Evolutionary conservation across 2,113 vertebrate species (phyloP).

Genomic region (Grallaria varia): DNA sequence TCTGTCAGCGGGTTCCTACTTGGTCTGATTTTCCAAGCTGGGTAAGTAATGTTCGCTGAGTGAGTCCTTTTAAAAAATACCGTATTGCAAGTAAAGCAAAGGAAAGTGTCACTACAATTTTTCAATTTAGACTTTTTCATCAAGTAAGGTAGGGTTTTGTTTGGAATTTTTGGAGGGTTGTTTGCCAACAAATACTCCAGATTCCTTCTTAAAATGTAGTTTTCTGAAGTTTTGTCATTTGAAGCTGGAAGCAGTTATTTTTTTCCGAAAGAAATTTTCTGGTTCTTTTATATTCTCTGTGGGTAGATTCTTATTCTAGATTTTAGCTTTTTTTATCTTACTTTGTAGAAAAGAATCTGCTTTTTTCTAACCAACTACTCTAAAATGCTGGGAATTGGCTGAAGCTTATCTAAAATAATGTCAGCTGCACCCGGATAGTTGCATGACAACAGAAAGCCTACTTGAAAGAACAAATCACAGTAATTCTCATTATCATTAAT

Average conservation of each 20-base stretch:
- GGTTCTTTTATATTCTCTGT: background rate
- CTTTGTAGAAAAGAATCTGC: background rate
- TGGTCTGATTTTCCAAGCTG: conserved; percentile 97
- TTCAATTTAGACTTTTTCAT: background rate
- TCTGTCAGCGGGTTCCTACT: conserved; percentile 94
- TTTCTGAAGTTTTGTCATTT: background rate
- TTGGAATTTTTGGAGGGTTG: rapidly evolving
- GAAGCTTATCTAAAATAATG: background rate
- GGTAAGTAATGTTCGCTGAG: conserved; percentile 79
- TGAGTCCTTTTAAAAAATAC: background rate
- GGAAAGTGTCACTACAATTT: background rate
- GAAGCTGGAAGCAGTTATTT: background rate
- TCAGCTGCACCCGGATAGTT: background rate
- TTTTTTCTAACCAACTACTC: background rate
- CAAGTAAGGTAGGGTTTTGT: background rate
- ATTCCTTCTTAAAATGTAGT: background rate
- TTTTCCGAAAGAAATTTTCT: background rate
- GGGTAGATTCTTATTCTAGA: background rate
- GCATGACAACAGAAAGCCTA: background rate
- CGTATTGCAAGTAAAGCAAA: background rate
- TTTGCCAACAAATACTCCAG: background rate
- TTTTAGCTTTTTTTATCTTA: background rate
- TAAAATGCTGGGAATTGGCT: background rate
- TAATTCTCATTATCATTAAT: background rate
- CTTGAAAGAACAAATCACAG: background rate